Percentiles rank a stretch among this genome's conserved stretches.
phyloP scores from a whole-genome alignment of 2,888 invertebrate genomes.

The Lapara coniferarum region DNA sequence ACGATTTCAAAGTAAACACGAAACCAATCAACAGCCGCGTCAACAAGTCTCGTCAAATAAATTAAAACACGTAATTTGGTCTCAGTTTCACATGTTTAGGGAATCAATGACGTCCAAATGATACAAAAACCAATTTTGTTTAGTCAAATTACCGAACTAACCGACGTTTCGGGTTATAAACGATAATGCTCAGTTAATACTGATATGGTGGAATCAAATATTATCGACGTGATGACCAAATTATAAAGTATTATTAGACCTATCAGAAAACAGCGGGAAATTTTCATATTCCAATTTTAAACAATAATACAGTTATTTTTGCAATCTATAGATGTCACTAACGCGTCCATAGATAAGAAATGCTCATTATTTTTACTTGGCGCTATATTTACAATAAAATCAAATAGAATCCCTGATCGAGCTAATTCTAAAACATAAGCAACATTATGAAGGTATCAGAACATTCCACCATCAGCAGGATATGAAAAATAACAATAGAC shows the following conservation, averaged over 20 bases:
- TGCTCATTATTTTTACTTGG: too few relatives aligned
- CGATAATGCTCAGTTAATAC: not conserved
- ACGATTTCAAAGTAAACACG: not conserved
- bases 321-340: too few relatives aligned
- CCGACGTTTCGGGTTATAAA: not conserved
- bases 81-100: not conserved
- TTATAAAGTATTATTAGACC: constrained; percentile 1
- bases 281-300: too few relatives aligned
- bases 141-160: not conserved
- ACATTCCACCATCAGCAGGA: not conserved
- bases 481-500: constrained; percentile 7
- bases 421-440: not conserved
- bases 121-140: not conserved
- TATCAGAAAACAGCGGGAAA: not conserved
- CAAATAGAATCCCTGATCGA: too few relatives aligned
- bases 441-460: not conserved
- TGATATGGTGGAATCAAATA: not conserved
- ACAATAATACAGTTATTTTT: too few relatives aligned
- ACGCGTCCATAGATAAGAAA: too few relatives aligned
- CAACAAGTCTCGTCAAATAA: not conserved
- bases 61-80: constrained; percentile 9
- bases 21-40: not conserved
- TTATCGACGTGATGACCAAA: not conserved
- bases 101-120: not conserved
- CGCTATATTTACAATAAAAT: too few relatives aligned